A percentile compares a stretch with the other conserved stretches of the same genome.
These are phyloP conservation scores for Caenorhabditis tropicalis DNA, from an alignment of 1,140 invertebrate species.

Conservation along the genomic window DNA sequence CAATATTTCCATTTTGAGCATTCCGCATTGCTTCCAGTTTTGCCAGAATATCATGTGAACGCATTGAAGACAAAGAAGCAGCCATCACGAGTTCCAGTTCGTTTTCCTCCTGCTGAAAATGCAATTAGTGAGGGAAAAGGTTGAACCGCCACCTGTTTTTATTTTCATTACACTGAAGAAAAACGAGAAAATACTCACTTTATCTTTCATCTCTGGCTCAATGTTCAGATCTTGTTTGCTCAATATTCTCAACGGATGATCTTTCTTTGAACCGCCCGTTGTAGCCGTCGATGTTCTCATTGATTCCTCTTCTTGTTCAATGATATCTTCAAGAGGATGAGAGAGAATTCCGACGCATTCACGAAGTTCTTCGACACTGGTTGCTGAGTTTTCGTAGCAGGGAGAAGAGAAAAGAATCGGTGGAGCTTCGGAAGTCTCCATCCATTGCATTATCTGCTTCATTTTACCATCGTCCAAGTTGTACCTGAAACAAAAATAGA, in stretches of 20 bases:
- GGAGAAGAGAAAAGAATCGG: background rate
- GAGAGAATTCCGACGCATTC: constrained; percentile 51
- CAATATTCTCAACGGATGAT: constrained; percentile 52
- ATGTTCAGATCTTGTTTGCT: constrained; percentile 48
- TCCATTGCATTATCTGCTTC: constrained; percentile 48
- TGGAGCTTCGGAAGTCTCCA: constrained; percentile 45
- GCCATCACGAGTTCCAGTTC: constrained; percentile 51
- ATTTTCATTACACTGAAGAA: background rate
- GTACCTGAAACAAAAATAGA: background rate
- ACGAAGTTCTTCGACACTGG: background rate
- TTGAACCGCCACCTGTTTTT: constrained; percentile 16
- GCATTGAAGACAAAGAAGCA: constrained; percentile 50
- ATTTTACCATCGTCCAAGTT: constrained; percentile 46
- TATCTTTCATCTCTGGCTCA: constrained; percentile 17
- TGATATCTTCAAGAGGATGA: constrained; percentile 54
- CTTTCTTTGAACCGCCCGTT: constrained; percentile 10
- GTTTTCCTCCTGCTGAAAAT: constrained; percentile 36
- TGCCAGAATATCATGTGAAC: constrained; percentile 48
- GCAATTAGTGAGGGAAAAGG: background rate
- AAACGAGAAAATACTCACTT: background rate
- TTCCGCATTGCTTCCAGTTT: constrained; percentile 34
- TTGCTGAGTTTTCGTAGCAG: background rate
- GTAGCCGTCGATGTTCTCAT: constrained; percentile 40
- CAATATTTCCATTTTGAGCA: background rate
- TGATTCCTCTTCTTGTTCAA: constrained; percentile 55